Conservation (phyloP, 2,113 vertebrate species). For the Melanocharis versteri region DNA sequence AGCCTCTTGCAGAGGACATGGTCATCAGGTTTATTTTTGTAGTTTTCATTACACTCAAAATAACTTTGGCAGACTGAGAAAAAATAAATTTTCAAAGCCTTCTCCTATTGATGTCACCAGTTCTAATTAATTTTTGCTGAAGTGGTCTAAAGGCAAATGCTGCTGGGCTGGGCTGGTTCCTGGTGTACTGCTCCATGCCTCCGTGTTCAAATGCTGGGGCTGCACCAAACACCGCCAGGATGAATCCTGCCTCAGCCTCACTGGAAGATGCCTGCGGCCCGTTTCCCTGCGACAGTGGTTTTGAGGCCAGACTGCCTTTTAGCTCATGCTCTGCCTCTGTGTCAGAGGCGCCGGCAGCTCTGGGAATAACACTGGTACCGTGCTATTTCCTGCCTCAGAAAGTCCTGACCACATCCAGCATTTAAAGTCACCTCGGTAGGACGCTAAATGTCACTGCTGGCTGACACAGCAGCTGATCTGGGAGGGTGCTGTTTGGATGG, state of each 20-base stretch:
- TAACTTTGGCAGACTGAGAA: conserved; percentile 47
- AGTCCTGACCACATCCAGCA: neutral
- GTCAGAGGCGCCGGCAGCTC: neutral
- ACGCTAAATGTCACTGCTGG: neutral
- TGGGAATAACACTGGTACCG: neutral
- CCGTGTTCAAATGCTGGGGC: neutral
- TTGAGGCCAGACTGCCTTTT: conserved; percentile 15
- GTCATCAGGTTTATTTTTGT: conserved; percentile 60
- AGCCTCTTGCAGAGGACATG: conserved; percentile 14
- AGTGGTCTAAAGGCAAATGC: neutral
- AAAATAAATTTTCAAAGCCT: conserved; percentile 53
- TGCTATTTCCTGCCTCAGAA: neutral
- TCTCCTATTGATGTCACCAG: conserved; percentile 41
- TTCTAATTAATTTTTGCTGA: conserved; percentile 63
- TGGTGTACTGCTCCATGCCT: neutral
- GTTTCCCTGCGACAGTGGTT: neutral
- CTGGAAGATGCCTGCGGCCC: neutral
- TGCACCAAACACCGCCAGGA: neutral
- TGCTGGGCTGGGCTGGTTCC: neutral
- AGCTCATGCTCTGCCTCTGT: neutral
- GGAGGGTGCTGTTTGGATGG: neutral
- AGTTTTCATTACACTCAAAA: conserved; percentile 60
- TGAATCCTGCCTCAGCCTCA: neutral
- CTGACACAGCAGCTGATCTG: neutral
- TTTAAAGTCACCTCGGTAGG: neutral